Conservation (phyloP, 1,140 invertebrate species). For the Rhagoletis zephyria region DNA sequence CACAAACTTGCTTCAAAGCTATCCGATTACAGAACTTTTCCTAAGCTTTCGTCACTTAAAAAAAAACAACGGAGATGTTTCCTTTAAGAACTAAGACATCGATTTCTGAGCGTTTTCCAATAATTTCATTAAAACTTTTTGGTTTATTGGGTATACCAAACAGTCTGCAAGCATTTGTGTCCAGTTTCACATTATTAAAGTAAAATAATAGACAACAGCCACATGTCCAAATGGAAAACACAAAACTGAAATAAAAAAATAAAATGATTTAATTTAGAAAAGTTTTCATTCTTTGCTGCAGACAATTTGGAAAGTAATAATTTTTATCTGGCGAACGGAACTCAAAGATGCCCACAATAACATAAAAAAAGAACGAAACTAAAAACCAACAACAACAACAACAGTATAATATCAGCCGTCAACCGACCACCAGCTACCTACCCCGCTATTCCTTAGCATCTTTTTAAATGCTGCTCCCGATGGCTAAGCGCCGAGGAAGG, state of each 20-base stretch:
- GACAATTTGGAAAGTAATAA: slow-evolving; percentile 39
- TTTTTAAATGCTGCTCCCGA: slow-evolving; percentile 26
- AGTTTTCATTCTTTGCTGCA: slow-evolving; percentile 26
- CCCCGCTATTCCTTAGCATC: too few relatives aligned
- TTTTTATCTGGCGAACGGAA: slow-evolving; percentile 37
- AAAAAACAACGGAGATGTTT: too few relatives aligned
- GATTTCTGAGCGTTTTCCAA: too few relatives aligned
- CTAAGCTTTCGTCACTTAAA: too few relatives aligned
- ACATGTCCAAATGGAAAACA: not conserved
- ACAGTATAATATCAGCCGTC: not conserved
- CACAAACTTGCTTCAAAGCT: too few relatives aligned
- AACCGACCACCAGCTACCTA: not conserved
- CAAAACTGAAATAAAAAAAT: not conserved
- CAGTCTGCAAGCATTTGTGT: not conserved
- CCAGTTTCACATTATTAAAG: not conserved
- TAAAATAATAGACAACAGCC: slow-evolving; percentile 5
- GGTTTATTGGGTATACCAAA: too few relatives aligned
- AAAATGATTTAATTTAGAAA: slow-evolving; percentile 26
- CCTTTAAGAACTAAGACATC: too few relatives aligned
- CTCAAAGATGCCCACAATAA: slow-evolving; percentile 18
- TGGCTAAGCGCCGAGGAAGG: slow-evolving; percentile 8
- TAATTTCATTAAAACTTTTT: too few relatives aligned
- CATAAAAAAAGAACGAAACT: not conserved
- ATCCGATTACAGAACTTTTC: too few relatives aligned
- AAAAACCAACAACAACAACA: not conserved